Evolutionary conservation across 30 jellyfish, hydroid and myxozoan species (phyloP), one percentile per base, ranked within the genome.

Genomic region (Aurelia coerulea): DNA sequence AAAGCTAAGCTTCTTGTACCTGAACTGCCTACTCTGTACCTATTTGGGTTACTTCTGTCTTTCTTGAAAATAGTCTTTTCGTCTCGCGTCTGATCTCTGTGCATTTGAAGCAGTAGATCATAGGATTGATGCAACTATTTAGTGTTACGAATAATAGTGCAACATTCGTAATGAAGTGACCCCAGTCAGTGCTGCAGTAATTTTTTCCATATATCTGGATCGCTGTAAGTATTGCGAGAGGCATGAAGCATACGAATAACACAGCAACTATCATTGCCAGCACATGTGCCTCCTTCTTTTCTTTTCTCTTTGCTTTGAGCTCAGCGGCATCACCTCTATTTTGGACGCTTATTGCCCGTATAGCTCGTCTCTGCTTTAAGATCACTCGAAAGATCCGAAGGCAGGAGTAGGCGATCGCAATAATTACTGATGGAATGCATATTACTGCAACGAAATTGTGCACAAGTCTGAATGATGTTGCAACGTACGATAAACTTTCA

Each of bases 41-140:
- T 5, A 37, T 37, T 37, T 58, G 6, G 5, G 13, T 58, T 58
- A 18, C 68, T 18, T 58, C 4, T 13, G 29, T 58, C 31, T 8
- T 13, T 58, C 31, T 3, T 8, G 31, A 58, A 58, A 58, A 58
- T 18, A 58, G 4, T 58, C 31, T 58, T 18, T 18, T 58, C 11
- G 31, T 18, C 31, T 58, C 68, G 29, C 6, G 68, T 18, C 68
- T 58, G 11, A 58, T 58, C 68, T 58, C 68, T 3, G 68, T 58
- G 18, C 29, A 13, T 58, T 18, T 58, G 68, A 58, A 58, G 68
- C 68, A 58, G 68, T 58, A 58, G 18, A 58, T 58, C 68, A 58
- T 58, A 13, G 68, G 68, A 58, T 58, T 58, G 68, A 58, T 58
- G 68, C 68, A 58, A 12, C 68, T 58, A 18, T 18, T 58, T 58